These are phyloP conservation scores for Morpho deidamia DNA, from an alignment of 2,888 invertebrate species.

Conservation along the genomic window DNA sequence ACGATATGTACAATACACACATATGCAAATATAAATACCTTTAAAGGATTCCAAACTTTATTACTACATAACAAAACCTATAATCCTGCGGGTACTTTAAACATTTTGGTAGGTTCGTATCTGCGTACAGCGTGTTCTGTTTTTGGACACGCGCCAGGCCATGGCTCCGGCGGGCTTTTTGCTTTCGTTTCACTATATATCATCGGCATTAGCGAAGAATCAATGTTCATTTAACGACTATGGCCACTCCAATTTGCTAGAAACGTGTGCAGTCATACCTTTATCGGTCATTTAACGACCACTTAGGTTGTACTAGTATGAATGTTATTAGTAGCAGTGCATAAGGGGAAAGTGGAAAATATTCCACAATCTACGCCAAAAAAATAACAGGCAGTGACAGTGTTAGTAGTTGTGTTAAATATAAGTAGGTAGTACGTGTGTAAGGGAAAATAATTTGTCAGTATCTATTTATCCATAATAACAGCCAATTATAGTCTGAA, in stretches of 20 bases:
- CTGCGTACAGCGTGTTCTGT: slow-evolving; percentile 27
- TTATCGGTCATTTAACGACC: slow-evolving; percentile 4
- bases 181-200: slow-evolving; percentile 17
- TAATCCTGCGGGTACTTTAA: background rate
- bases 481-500: too few species aligned
- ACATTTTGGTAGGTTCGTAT: slow-evolving; percentile 1
- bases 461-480: too few species aligned
- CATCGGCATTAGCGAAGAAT: slow-evolving; percentile 27
- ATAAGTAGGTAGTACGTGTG: too few species aligned
- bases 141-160: slow-evolving; percentile 47
- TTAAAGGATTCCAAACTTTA: background rate
- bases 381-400: too few species aligned
- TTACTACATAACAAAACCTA: background rate
- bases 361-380: too few species aligned
- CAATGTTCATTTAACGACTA: slow-evolving; percentile 26
- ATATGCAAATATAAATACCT: background rate
- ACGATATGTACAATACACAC: background rate
- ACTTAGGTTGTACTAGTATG: too few species aligned
- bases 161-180: slow-evolving; percentile 33
- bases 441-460: too few species aligned
- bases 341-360: too few species aligned
- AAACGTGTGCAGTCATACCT: slow-evolving; percentile 11
- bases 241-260: slow-evolving; percentile 19
- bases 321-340: too few species aligned
- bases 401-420: too few species aligned